Conservation (phyloP, 2,113 vertebrate species). For the Clarias batrachus region DNA sequence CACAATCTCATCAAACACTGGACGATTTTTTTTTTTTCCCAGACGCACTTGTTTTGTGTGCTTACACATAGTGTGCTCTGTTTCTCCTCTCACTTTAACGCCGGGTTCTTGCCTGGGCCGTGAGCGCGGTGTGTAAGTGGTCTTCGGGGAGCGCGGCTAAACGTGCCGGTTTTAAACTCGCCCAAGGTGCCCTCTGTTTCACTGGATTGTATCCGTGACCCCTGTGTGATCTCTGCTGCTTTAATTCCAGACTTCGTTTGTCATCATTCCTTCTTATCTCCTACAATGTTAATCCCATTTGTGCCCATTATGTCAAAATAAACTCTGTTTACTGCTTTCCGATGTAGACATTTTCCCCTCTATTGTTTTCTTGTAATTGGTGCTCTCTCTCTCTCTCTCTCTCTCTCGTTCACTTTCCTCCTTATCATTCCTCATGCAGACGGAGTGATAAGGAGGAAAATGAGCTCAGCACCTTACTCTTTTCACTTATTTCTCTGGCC, state of each 20-base stretch:
- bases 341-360: constrained; percentile 11
- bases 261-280: constrained; percentile 50
- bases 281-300: constrained; percentile 49
- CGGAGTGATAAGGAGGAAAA: constrained; percentile 16
- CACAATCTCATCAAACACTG: neutral
- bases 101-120: neutral
- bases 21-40: neutral
- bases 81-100: neutral
- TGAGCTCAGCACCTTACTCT: constrained; percentile 11
- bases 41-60: constrained; percentile 16
- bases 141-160: constrained; percentile 8
- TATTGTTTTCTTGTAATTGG: constrained; percentile 19
- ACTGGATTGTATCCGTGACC: constrained; percentile 44
- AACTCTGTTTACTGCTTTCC: constrained; percentile 42
- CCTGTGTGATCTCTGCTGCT: constrained; percentile 25
- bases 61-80: neutral
- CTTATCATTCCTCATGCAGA: constrained; percentile 10
- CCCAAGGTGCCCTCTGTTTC: constrained; percentile 48
- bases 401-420: constrained; percentile 5
- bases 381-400: neutral
- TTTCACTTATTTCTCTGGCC: neutral
- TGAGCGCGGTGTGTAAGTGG: constrained; percentile 10
- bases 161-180: constrained; percentile 18
- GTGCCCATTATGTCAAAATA: constrained; percentile 46
- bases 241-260: constrained; percentile 45